These are phyloP conservation scores for Prostheceraeus crozeri DNA, from an alignment of 2,888 invertebrate genomes.

Conservation along the genomic window DNA sequence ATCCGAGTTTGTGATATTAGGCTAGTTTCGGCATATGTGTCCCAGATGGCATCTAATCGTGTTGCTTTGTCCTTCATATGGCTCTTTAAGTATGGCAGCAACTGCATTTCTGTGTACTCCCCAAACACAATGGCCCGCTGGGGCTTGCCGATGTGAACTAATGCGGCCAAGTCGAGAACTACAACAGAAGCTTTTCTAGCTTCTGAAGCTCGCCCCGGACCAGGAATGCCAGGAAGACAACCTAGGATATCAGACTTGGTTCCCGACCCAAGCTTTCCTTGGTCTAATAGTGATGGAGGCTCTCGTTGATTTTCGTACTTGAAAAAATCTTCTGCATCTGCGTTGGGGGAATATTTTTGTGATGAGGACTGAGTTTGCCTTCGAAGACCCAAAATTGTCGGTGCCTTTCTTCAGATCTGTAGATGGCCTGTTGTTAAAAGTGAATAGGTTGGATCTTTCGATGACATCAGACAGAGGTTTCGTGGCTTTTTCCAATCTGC, in stretches of 20 bases:
- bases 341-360: conserved; percentile 23
- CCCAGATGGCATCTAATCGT: conserved; percentile 25
- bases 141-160: conserved; percentile 29
- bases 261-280: conserved; percentile 24
- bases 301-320: conserved; percentile 22
- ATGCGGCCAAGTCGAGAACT: conserved; percentile 19
- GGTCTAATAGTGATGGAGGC: conserved; percentile 14
- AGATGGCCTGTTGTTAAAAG: conserved; percentile 28
- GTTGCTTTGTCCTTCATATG: conserved; percentile 16
- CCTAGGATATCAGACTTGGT: conserved; percentile 18
- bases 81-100: conserved; percentile 26
- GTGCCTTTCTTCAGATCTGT: conserved; percentile 31
- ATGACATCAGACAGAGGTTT: conserved; percentile 30
- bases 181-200: conserved; percentile 17
- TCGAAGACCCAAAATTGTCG: conserved; percentile 27
- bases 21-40: conserved; percentile 17
- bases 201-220: conserved; percentile 32
- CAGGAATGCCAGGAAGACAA: conserved; percentile 23
- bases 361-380: conserved; percentile 29
- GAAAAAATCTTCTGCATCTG: conserved; percentile 25
- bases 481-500: conserved; percentile 29
- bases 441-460: conserved; percentile 15
- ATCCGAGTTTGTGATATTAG: conserved; percentile 18
- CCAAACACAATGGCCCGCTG: conserved; percentile 31
- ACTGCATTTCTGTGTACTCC: conserved; percentile 30